Evolutionary conservation across 2,888 invertebrate species (phyloP), one percentile per base, ranked within the genome.

Genomic region (Chrysina gloriosa): DNA sequence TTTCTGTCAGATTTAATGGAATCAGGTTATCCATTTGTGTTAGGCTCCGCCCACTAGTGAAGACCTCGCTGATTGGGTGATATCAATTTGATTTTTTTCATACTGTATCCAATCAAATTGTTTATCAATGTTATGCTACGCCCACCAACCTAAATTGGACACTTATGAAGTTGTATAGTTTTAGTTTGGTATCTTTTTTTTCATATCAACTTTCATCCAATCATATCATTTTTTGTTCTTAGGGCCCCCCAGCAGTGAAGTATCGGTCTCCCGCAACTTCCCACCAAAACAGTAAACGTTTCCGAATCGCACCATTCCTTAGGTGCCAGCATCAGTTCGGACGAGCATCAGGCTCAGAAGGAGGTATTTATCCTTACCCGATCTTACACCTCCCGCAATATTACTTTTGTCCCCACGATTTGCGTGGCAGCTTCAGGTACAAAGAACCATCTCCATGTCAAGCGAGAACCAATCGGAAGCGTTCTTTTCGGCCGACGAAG

Each of bases 401-500:
- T 16, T 9, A 9, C 9, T n/a, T n/a, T n/a, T n/a, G n/a, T n/a
- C n/a, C n/a, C n/a, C 19, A 11, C 19, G 19, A 19, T 19, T 45
- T 16, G 16, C 23, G n/a, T 21, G 31, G n/a, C 14, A 69, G 65
- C 29, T 72, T 14, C 69, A 85, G 81, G 91, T 90, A 0, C 93
- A 94, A 82, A 86, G 95, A 75, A 94, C 95, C 0, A 90, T 93
- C 78, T 95, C 95, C 0, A 90, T 95, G 80, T 93, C 93, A 0
- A 94, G 94, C 69, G 95, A 95, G 81, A 95, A 95, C 81, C 94
- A 93, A 76, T 94, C 94, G 0, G 96, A 96, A 83, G 92, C 93
- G 61, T 97, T 96, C 83, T 96, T 94, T 80, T 96, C 96, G 0
- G 96, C 96, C 0, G 96, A 96, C 78, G 96, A 97, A 83, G 96